phyloP scores from a whole-genome alignment of 2,888 invertebrate genomes.

The Brachyopa scutellaris region DNA sequence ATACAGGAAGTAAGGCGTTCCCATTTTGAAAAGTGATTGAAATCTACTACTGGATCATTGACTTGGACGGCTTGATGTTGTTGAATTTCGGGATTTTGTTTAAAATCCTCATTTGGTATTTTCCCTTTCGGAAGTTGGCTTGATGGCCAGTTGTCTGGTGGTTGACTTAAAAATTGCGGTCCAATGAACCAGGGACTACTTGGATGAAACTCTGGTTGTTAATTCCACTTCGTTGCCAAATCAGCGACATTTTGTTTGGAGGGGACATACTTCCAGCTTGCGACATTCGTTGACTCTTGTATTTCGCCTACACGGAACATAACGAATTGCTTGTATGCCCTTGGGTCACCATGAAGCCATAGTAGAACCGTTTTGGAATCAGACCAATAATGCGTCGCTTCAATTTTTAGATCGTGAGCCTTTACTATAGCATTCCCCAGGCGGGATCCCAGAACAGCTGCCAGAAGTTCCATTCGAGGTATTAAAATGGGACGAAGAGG shows the following conservation, averaged over 20 bases:
- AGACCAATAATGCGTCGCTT: constrained; percentile 71
- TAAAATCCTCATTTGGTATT: neutral
- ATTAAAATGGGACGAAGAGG: constrained; percentile 72
- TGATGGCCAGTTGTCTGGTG: constrained; percentile 23
- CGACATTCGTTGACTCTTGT: constrained; percentile 51
- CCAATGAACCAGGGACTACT: no score
- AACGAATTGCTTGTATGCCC: constrained; percentile 72
- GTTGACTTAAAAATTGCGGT: constrained; percentile 45
- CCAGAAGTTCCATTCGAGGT: constrained; percentile 73
- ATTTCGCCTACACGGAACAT: constrained; percentile 64
- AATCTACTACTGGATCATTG: neutral
- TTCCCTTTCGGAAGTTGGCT: neutral
- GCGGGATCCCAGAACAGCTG: constrained; percentile 71
- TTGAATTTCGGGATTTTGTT: neutral
- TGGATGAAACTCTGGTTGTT: no score
- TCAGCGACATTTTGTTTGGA: constrained; percentile 67
- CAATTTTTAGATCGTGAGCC: constrained; percentile 51
- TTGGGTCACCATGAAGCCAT: constrained; percentile 71
- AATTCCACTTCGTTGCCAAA: constrained; percentile 63
- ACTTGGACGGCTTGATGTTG: constrained; percentile 1
- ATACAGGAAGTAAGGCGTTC: constrained; percentile 15
- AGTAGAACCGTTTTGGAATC: constrained; percentile 74
- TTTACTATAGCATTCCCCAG: constrained; percentile 51
- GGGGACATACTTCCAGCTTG: constrained; percentile 51
- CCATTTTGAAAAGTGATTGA: constrained; percentile 20